Evolutionary conservation across 2,797 vertebrate species (phyloP).

Genomic region (Phoebastria nigripes): DNA sequence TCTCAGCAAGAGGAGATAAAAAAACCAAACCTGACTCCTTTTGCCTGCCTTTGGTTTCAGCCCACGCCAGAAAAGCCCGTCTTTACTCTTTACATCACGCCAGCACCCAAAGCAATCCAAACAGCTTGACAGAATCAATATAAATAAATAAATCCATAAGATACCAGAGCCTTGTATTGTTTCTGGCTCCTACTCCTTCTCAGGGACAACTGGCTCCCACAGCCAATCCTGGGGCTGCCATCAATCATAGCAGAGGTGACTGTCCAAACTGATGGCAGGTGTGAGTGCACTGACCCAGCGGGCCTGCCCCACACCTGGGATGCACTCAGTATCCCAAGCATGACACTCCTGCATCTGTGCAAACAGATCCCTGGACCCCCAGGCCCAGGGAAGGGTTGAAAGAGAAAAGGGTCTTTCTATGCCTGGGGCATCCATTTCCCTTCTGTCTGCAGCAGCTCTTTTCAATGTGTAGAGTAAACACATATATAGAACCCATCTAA

Average conservation of each 20-base stretch:
- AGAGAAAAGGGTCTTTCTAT: background rate
- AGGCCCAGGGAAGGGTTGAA: background rate
- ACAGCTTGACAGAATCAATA: background rate
- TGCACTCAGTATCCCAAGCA: background rate
- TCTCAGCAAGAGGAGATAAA: background rate
- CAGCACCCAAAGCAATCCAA: background rate
- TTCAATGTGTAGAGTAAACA: background rate
- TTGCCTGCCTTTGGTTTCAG: background rate
- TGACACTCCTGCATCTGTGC: background rate
- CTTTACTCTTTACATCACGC: background rate
- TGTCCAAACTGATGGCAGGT: background rate
- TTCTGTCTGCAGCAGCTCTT: background rate
- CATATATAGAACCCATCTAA: background rate
- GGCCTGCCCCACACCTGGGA: background rate
- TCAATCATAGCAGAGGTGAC: background rate
- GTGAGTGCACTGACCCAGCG: accelerated
- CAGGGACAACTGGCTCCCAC: background rate
- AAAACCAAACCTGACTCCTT: background rate
- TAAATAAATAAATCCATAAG: background rate
- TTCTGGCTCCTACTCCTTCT: background rate
- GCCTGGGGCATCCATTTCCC: background rate
- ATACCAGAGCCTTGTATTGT: accelerated
- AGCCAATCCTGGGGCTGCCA: accelerated
- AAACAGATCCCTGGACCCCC: background rate
- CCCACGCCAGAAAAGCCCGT: background rate